Conservation (phyloP, 1,140 invertebrate species). For the Hylaeus anthracinus region DNA sequence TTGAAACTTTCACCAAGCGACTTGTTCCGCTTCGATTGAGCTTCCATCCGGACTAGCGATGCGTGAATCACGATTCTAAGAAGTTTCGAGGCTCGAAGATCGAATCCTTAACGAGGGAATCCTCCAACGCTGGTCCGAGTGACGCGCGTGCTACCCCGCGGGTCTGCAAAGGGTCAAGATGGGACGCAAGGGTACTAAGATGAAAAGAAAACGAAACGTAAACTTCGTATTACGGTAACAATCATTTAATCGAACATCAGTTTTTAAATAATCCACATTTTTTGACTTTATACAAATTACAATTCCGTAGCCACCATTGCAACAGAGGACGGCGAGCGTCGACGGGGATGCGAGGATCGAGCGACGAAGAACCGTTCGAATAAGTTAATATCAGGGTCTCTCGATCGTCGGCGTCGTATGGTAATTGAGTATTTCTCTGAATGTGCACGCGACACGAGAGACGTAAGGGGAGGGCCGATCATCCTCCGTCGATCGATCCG, state of each 20-base stretch:
- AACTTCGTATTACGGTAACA: conserved; percentile 72
- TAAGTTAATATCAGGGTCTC: conserved; percentile 1
- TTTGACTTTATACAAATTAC: conserved; percentile 74
- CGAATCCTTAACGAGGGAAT: too few species aligned
- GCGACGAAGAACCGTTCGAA: conserved; percentile 28
- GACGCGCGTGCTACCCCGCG: too few species aligned
- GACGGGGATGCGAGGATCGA: conserved; percentile 62
- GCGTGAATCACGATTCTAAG: too few species aligned
- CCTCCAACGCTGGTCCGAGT: too few species aligned
- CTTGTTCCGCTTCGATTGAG: conserved; percentile 42
- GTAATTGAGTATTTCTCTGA: conserved; percentile 29
- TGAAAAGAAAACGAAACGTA: conserved; percentile 53
- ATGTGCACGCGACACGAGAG: not conserved
- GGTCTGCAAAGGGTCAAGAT: too few species aligned
- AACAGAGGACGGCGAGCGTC: conserved; percentile 24
- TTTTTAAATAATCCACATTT: conserved; percentile 74
- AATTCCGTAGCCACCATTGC: conserved; percentile 40
- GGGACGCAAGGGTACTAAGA: conserved; percentile 3
- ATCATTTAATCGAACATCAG: conserved; percentile 77
- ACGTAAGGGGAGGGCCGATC: not conserved
- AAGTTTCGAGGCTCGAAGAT: too few species aligned
- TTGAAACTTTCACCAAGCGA: conserved; percentile 42
- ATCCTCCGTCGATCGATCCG: conserved; percentile 53
- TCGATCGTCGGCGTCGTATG: not conserved
- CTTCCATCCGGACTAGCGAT: not conserved